These are phyloP conservation scores for Pentamera pediparva DNA, from an alignment of 53 echinoderm and acorn worm genomes.

Conservation along the genomic window DNA sequence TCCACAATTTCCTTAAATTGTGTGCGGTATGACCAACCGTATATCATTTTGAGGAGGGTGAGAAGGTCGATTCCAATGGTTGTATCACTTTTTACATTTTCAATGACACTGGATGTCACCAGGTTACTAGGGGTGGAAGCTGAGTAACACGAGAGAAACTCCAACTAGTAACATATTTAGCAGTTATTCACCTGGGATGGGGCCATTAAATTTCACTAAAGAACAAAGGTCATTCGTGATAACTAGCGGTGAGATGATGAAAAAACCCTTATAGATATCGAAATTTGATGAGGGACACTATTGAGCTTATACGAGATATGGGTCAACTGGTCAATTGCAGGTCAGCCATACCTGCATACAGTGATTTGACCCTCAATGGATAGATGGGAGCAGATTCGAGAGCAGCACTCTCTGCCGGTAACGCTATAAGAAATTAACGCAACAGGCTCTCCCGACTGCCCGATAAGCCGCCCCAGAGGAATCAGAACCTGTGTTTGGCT, in stretches of 20 bases:
- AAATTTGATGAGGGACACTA: not conserved
- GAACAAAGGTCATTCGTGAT: slow-evolving; percentile 2
- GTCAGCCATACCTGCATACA: too few relatives aligned
- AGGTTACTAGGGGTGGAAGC: not conserved
- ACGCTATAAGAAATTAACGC: not conserved
- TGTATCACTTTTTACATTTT: not conserved
- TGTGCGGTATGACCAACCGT: too few relatives aligned
- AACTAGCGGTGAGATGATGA: not conserved
- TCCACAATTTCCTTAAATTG: too few relatives aligned
- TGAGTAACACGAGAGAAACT: not conserved
- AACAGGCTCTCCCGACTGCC: not conserved
- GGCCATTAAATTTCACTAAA: not conserved
- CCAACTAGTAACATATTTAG: not conserved
- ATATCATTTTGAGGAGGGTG: too few relatives aligned
- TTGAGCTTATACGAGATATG: not conserved
- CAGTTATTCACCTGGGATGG: not conserved
- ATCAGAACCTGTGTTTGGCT: too few relatives aligned
- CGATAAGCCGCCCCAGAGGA: not conserved
- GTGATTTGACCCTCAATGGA: not conserved
- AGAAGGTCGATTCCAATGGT: not conserved
- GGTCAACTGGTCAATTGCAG: not conserved
- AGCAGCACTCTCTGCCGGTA: not conserved
- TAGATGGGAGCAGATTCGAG: not conserved
- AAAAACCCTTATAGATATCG: not conserved
- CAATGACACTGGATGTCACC: not conserved